These are phyloP conservation scores for Mylabris sibirica DNA, from an alignment of 2,888 invertebrate species.

Conservation along the genomic window DNA sequence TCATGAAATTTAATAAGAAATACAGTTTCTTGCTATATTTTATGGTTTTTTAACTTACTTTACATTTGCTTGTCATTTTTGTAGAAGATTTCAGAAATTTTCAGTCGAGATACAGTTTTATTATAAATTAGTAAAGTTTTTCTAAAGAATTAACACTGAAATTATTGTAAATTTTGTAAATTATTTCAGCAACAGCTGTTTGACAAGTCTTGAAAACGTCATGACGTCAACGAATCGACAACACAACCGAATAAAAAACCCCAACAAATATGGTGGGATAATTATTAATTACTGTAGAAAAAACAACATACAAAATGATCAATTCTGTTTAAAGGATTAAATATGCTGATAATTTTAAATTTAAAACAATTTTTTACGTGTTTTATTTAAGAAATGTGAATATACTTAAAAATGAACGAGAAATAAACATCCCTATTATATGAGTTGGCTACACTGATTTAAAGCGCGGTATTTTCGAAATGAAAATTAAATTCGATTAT, in stretches of 20 bases:
- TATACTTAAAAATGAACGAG: no score
- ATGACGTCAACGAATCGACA: not conserved
- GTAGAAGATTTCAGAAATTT: not conserved
- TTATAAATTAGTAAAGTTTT: not conserved
- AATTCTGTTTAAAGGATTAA: no score
- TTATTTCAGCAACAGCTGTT: slow-evolving; percentile 1
- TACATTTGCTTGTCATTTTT: slow-evolving; percentile 43
- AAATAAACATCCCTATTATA: no score
- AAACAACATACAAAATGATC: no score
- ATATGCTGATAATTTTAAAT: no score
- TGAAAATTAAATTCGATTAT: no score
- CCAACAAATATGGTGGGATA: not conserved
- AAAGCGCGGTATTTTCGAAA: no score
- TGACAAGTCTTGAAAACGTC: not conserved
- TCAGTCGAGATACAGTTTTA: not conserved
- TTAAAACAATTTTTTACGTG: no score
- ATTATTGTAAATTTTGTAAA: not conserved
- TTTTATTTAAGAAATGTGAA: no score
- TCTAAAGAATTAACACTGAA: not conserved
- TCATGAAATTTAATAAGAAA: slow-evolving; percentile 25
- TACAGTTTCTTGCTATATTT: slow-evolving; percentile 17
- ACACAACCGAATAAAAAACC: not conserved
- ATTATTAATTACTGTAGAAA: no score
- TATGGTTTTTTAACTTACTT: slow-evolving; percentile 28
- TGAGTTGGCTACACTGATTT: no score